Conservation (phyloP, 2,113 vertebrate genomes). For the Nettapus auritus region DNA sequence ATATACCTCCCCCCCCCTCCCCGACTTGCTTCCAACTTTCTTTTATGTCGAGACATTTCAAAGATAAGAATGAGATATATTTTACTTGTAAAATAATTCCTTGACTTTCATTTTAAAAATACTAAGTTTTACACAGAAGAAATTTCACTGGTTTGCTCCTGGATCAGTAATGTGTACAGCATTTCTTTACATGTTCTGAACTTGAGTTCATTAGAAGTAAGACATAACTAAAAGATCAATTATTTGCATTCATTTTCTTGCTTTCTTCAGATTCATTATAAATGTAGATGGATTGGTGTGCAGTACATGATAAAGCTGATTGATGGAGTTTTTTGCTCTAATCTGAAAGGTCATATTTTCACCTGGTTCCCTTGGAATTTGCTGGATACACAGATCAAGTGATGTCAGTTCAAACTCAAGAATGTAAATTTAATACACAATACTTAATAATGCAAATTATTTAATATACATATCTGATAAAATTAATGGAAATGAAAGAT, state of each 20-base stretch:
- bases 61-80: constrained; percentile 20
- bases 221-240: background rate
- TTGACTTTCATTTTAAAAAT: background rate
- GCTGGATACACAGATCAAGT: constrained; percentile 27
- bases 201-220: background rate
- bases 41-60: background rate
- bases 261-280: constrained; percentile 52
- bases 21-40: constrained; percentile 1
- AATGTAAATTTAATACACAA: background rate
- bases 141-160: background rate
- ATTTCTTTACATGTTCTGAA: constrained; percentile 8
- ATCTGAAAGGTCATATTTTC: constrained; percentile 71
- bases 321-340: constrained; percentile 48
- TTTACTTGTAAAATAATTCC: constrained; percentile 7
- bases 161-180: background rate
- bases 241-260: constrained; percentile 7
- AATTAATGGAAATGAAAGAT: background rate
- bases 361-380: constrained; percentile 65
- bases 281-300: constrained; percentile 25
- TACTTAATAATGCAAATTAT: background rate
- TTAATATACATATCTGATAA: background rate
- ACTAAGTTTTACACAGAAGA: background rate
- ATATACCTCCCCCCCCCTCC: background rate
- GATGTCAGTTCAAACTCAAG: background rate
- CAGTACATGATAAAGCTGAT: constrained; percentile 49